phyloP scores from a whole-genome alignment of 37 sponge, comb jelly and placozoan species.

The Amphimedon queenslandica region DNA sequence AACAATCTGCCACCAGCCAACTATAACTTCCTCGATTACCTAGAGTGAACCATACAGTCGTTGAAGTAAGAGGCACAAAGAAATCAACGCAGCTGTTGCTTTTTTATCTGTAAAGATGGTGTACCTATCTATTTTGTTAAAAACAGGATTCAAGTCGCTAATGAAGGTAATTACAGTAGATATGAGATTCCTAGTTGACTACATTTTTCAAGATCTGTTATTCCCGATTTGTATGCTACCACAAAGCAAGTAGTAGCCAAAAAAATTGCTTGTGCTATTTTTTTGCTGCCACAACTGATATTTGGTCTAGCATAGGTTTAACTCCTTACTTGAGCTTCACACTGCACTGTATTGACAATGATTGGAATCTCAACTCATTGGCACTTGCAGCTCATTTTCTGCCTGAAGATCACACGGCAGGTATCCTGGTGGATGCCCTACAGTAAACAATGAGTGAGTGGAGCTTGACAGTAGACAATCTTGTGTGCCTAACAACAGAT shows the following conservation, averaged over 20 bases:
- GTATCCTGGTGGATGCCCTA: conserved; percentile 24
- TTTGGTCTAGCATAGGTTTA: too few species aligned
- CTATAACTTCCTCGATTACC: background rate
- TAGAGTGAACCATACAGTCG: background rate
- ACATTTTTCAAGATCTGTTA: conserved; percentile 17
- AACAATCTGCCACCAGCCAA: too few species aligned
- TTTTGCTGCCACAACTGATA: conserved; percentile 21
- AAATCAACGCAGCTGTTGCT: conserved; percentile 20
- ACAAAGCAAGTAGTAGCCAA: too few species aligned
- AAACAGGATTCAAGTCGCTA: too few species aligned
- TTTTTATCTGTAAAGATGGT: conserved; percentile 22
- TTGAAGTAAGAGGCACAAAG: too few species aligned
- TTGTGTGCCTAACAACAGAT: too few species aligned
- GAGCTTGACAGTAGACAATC: too few species aligned
- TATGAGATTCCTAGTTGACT: conserved; percentile 20
- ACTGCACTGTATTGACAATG: conserved; percentile 22
- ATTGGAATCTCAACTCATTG: conserved; percentile 7
- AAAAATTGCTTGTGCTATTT: conserved; percentile 2
- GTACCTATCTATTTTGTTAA: conserved; percentile 1
- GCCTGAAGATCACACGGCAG: too few species aligned
- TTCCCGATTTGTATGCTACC: too few species aligned
- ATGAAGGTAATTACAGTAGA: conserved; percentile 6
- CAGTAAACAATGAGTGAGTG: too few species aligned
- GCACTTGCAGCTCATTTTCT: too few species aligned
- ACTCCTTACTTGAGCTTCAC: conserved; percentile 16